Evolutionary conservation across 2,113 vertebrate species (phyloP).

Genomic region (Brienomyrus brachyistius): DNA sequence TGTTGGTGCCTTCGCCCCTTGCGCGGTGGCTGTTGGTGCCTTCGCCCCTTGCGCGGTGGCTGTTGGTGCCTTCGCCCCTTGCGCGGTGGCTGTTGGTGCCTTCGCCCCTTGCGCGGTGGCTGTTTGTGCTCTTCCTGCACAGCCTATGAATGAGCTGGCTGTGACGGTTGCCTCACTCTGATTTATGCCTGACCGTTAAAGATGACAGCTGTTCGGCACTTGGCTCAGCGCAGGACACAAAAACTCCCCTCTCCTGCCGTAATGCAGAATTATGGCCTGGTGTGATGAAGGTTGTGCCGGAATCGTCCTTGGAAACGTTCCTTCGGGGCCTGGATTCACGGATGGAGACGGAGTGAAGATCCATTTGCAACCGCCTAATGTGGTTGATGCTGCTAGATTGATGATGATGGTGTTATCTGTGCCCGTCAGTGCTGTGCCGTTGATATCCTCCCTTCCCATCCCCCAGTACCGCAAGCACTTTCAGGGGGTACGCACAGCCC

Average conservation of each 20-base stretch:
- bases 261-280: conserved; percentile 27
- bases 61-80: background rate
- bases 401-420: background rate
- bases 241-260: background rate
- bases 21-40: background rate
- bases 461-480: background rate
- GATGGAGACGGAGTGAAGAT: background rate
- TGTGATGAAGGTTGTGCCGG: conserved; percentile 11
- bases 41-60: background rate
- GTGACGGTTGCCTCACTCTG: background rate
- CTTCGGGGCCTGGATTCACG: background rate
- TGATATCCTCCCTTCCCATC: background rate
- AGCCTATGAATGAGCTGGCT: background rate
- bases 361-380: background rate
- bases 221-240: conserved; percentile 18
- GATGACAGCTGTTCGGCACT: background rate
- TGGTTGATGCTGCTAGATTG: background rate
- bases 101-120: background rate
- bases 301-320: conserved; percentile 26
- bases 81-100: background rate
- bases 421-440: background rate
- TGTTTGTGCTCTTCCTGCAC: background rate
- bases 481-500: background rate
- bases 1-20: background rate
- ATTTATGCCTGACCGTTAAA: background rate